These are phyloP conservation scores for Sphyrna mokarran DNA, from an alignment of 2,113 vertebrate species.

Conservation along the genomic window DNA sequence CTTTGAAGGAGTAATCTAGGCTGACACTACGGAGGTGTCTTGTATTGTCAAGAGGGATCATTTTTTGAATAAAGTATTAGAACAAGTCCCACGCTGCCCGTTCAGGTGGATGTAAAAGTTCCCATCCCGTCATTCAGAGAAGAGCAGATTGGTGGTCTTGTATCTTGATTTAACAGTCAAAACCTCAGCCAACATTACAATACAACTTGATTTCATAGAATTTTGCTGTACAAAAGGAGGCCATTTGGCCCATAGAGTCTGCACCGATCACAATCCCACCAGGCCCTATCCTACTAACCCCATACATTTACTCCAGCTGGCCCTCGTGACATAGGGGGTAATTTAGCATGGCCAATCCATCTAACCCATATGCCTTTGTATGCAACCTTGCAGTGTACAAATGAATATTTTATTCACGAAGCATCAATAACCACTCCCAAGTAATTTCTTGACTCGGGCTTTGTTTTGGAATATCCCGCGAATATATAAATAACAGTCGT, in stretches of 20 bases:
- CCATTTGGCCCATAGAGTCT: too few relatives aligned
- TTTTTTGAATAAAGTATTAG: not conserved
- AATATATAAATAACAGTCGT: not conserved
- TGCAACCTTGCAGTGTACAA: not conserved
- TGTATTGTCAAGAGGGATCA: not conserved
- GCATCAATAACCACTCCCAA: not conserved
- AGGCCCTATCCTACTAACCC: too few relatives aligned
- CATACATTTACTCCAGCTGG: too few relatives aligned
- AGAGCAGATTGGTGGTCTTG: not conserved
- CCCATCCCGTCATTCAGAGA: not conserved
- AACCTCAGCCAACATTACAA: not conserved
- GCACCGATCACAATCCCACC: too few relatives aligned
- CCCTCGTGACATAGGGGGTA: too few relatives aligned
- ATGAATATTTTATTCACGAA: not conserved
- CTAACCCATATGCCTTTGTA: too few relatives aligned
- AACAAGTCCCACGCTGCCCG: not conserved
- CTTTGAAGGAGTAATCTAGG: not conserved
- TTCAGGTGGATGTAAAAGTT: not conserved
- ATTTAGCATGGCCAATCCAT: too few relatives aligned
- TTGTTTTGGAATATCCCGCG: not conserved
- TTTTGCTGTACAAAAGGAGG: too few relatives aligned
- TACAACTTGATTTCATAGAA: not conserved
- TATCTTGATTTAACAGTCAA: not conserved
- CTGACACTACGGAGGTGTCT: not conserved
- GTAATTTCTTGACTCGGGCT: not conserved